phyloP scores from a whole-genome alignment of 2,797 vertebrate genomes.

The Leucoraja ocellata region DNA sequence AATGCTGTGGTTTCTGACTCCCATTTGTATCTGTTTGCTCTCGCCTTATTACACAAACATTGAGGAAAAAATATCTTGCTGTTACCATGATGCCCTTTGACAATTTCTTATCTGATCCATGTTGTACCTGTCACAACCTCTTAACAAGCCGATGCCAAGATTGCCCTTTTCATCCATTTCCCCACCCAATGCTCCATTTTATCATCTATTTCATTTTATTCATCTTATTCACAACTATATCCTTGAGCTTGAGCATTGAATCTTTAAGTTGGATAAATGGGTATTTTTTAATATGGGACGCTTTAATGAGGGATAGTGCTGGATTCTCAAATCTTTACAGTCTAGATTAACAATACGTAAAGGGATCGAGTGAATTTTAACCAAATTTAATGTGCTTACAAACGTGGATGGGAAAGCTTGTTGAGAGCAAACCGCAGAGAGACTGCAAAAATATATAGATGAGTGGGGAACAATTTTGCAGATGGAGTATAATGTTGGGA shows the following conservation, averaged over 20 bases:
- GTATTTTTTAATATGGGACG: no score
- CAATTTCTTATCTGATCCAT: not conserved
- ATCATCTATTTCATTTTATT: not conserved
- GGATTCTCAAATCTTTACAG: no score
- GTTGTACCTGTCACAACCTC: not conserved
- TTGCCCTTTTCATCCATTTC: not conserved
- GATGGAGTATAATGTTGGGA: no score
- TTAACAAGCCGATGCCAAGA: not conserved
- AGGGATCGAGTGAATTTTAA: no score
- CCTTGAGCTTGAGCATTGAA: not conserved
- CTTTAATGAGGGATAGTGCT: no score
- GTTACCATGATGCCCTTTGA: not conserved
- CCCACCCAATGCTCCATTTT: not conserved
- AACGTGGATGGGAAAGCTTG: no score
- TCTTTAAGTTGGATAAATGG: not conserved
- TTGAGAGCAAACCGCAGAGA: no score
- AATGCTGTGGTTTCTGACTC: not conserved
- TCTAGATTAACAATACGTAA: no score
- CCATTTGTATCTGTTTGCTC: not conserved
- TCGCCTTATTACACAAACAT: not conserved
- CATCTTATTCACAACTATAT: not conserved
- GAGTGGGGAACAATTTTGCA: no score
- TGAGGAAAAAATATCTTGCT: not conserved
- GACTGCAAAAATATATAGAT: no score
- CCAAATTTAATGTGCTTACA: no score